Evolutionary conservation across 2,888 invertebrate species (phyloP).

Genomic region (Tetheella fluctuosa): DNA sequence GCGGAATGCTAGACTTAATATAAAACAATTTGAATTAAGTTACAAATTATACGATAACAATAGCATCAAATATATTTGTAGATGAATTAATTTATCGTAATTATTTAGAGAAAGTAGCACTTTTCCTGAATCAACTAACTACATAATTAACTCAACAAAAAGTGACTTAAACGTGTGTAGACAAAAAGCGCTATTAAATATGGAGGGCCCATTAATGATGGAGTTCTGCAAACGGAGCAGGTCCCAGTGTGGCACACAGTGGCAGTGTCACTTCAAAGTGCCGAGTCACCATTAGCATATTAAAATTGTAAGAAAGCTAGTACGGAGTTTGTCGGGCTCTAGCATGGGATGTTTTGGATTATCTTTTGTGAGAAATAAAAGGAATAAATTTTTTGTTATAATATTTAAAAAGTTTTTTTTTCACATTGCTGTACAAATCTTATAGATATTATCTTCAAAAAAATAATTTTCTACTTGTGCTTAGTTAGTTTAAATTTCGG

Average conservation of each 20-base stretch:
- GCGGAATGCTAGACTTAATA: too few relatives aligned
- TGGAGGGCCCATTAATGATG: conserved; percentile 8
- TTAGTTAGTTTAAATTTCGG: too few relatives aligned
- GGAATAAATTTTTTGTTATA: too few relatives aligned
- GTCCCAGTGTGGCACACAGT: conserved; percentile 18
- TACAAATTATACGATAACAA: too few relatives aligned
- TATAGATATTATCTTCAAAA: too few relatives aligned
- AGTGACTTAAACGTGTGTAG: not conserved
- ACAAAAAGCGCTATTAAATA: conserved; percentile 6
- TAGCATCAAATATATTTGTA: not conserved
- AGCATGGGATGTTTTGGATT: conserved; percentile 3
- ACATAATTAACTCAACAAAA: conserved; percentile 4
- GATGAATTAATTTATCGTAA: not conserved
- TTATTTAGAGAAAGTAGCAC: not conserved
- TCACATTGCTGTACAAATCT: too few relatives aligned
- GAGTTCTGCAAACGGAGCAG: conserved; percentile 2
- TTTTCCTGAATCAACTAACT: not conserved
- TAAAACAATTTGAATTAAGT: too few relatives aligned
- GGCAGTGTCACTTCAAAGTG: conserved; percentile 40
- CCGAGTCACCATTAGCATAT: conserved; percentile 53
- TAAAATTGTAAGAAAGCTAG: conserved; percentile 54
- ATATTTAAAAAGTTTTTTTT: not conserved
- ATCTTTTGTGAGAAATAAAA: not conserved
- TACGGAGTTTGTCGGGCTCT: not conserved
- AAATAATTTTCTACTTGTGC: too few relatives aligned